Base-by-base conservation (phyloP, 2,113 vertebrate genomes). In the Leuciscus idus region DNA sequence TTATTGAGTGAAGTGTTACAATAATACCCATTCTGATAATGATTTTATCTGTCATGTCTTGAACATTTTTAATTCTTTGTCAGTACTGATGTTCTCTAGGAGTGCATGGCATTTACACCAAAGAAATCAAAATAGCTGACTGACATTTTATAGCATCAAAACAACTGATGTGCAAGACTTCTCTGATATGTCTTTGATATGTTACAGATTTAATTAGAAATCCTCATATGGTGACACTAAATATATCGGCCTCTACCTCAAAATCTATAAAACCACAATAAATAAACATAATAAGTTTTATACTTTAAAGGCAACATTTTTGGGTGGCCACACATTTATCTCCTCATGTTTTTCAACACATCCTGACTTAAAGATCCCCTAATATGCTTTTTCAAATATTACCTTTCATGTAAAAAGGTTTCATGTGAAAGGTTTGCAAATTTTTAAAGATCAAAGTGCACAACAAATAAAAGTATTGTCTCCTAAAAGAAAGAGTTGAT, bases 81-180 rank as follows among this genome's bases (percentile, higher is more conserved):
- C 75, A 80, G 79, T 64, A 43, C 30, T 84, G 70, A 36, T 84
- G 57, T 84, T 19, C 19, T 46, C 28, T 52, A 33, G 26, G 78
- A 68, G 13, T 46, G 4, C 43, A 28, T 81, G 46, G 55, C 87
- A 76, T 88, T 66, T 68, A 85, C 55, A 30, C 19, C 55, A 81
- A 30, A 81, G 33, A 72, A 23, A 21, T 68, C 74, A 26, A 78
- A 85, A 39, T 59, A 64, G 17, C 50, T 43, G 48, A 79, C 28
- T 55, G 10, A 78, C 21, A 59, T 28, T 50, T 75, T 0, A 75
- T 48, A 13, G 55, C 19, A 26, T 82, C 70, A 83, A 66, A 83
- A 76, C n/a, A 19, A 82, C 15, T 55, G n/a, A 17, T 9, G 28
- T 76, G 30, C 39, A 64, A 15, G 80, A 83, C 64, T 68, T 68